Evolutionary conservation across 2,113 vertebrate genomes (phyloP).

Genomic region (Varanus salvator): DNA sequence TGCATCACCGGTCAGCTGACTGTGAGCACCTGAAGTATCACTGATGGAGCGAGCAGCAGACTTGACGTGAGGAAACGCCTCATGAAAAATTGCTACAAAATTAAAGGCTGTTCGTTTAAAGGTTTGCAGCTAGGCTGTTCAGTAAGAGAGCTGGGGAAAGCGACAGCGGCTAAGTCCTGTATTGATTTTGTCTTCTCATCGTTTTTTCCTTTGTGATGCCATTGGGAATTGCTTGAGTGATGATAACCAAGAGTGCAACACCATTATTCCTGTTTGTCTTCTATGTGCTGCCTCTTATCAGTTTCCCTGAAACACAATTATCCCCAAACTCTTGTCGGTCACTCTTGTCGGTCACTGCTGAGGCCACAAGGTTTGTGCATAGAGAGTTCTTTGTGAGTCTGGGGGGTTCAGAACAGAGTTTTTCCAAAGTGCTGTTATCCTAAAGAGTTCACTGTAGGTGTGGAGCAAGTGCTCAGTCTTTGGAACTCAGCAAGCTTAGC

Average conservation of each 20-base stretch:
- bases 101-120: background rate
- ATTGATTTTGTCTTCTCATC: no score
- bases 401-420: background rate
- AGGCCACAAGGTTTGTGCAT: background rate
- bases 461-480: background rate
- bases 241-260: background rate
- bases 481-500: background rate
- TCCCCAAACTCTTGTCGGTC: background rate
- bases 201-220: background rate
- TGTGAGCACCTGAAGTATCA: background rate
- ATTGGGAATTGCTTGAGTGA: background rate
- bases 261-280: background rate
- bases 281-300: background rate
- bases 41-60: background rate
- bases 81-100: slow-evolving; percentile 22
- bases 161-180: background rate
- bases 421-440: background rate
- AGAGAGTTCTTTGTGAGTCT: background rate
- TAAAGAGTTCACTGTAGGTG: background rate
- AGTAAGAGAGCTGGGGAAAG: background rate
- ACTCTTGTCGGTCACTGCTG: background rate
- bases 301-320: background rate
- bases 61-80: background rate
- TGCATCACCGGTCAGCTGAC: background rate
- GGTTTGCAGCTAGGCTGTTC: no score